Evolutionary conservation across 2,888 invertebrate species (phyloP), one percentile per base, ranked within the genome.

Genomic region (Syritta pipiens): DNA sequence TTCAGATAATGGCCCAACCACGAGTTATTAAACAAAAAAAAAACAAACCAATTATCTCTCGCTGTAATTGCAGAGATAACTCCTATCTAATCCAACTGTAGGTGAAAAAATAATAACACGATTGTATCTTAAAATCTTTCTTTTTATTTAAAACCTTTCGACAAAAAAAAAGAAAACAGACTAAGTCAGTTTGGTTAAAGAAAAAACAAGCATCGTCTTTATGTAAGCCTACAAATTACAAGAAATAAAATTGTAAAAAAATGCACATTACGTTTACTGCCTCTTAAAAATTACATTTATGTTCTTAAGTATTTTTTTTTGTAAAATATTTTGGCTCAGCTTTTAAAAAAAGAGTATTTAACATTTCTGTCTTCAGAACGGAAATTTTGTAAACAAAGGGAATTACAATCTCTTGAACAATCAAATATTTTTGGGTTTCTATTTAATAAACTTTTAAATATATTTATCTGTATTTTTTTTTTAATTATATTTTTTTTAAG

Each of bases 341-440:
- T 59, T 26, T 53, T n/a, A 3, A 26, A 28, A 28, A 37, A 32
- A 24, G 9, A 57, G 3, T 9, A n/a, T 51, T n/a, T 12, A 53
- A 65, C 63, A 65, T 28, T 65, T 35, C 40, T 72, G 72, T 35
- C 55, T 68, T 74, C 67, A 49, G n/a, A 62, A 24, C 6, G 30
- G 35, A 19, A 49, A 44, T 32, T 40, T 51, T 4, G 32, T 5
- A 24, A 63, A 10, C 10, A 46, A 46, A 63, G 5, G n/a, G 28
- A 55, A 22, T 59, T 59, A 32, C 24, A 68, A 55, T 55, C 60
- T 22, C 28, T 24, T 44, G 22, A 69, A 57, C 57, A 59, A 35
- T 57, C 28, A 30, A 59, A 44, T 42, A 32, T 28, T 28, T 37
- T 46, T 30, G 17, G 6, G 19, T 35, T 59, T 19, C 40, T 12